phyloP scores from a whole-genome alignment of 1,140 invertebrate species.

The Heliconius hermathena region DNA sequence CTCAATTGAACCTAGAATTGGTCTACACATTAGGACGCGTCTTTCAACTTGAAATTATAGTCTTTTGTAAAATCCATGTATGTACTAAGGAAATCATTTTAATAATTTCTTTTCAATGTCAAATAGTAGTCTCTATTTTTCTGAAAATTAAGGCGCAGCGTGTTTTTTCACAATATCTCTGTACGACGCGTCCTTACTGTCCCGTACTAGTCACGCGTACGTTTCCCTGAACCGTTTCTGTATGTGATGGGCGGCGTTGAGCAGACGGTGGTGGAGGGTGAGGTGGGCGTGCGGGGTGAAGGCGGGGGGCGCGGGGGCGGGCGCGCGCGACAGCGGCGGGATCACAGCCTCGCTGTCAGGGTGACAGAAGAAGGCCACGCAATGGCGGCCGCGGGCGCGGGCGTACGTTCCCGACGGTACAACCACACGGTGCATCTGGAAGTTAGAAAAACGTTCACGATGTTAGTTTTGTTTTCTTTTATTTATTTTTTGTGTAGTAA shows the following conservation, averaged over 20 bases:
- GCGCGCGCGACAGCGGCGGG: slow-evolving; percentile 81
- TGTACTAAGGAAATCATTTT: neutral
- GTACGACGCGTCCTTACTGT: slow-evolving; percentile 42
- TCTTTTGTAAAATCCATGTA: neutral
- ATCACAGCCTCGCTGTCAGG: slow-evolving; percentile 85
- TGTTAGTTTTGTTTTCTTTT: neutral
- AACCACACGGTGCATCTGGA: slow-evolving; percentile 87
- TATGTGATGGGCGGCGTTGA: slow-evolving; percentile 86
- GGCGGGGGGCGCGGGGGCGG: slow-evolving; percentile 57
- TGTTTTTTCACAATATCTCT: slow-evolving; percentile 47
- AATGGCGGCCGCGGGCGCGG: slow-evolving; percentile 85
- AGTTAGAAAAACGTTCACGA: neutral
- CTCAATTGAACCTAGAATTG: neutral
- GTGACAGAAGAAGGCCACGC: slow-evolving; percentile 90
- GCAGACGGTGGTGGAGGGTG: slow-evolving; percentile 81
- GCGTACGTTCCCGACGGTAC: slow-evolving; percentile 85
- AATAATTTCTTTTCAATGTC: neutral
- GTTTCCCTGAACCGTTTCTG: slow-evolving; percentile 87
- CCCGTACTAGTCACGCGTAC: slow-evolving; percentile 82
- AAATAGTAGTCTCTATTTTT: neutral
- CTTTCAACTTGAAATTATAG: neutral
- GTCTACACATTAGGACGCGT: neutral
- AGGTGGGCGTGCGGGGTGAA: slow-evolving; percentile 62
- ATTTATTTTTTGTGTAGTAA: neutral
- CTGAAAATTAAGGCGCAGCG: slow-evolving; percentile 46